Evolutionary conservation across 1,140 invertebrate genomes (phyloP).

Genomic region (Euura lappo): DNA sequence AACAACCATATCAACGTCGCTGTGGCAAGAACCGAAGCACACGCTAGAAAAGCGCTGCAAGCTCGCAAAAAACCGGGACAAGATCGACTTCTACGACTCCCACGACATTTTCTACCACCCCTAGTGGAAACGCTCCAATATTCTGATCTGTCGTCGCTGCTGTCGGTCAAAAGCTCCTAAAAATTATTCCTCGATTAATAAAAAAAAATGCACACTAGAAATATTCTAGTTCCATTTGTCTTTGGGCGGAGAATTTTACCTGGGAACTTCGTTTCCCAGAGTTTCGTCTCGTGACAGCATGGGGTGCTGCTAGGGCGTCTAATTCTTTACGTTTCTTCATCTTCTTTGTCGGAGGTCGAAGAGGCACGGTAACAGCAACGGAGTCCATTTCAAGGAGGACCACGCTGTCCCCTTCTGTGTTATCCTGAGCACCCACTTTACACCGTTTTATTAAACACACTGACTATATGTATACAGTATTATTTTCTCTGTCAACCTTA

Average conservation of each 20-base stretch:
- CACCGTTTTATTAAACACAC: background rate
- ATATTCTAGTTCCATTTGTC: constrained; percentile 18
- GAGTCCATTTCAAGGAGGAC: constrained; percentile 53
- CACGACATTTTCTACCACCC: constrained; percentile 44
- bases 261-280: constrained; percentile 57
- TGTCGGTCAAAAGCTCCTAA: constrained; percentile 61
- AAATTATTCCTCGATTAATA: constrained; percentile 14
- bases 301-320: constrained; percentile 59
- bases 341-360: constrained; percentile 60
- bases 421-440: constrained; percentile 8
- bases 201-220: constrained; percentile 8
- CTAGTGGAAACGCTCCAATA: constrained; percentile 51
- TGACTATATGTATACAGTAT: background rate
- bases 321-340: constrained; percentile 65
- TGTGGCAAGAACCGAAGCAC: constrained; percentile 69
- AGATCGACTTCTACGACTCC: constrained; percentile 37
- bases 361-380: constrained; percentile 57
- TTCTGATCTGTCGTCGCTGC: constrained; percentile 63
- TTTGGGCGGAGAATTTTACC: constrained; percentile 41
- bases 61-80: constrained; percentile 63
- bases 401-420: constrained; percentile 1
- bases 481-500: background rate
- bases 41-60: constrained; percentile 67
- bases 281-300: constrained; percentile 47
- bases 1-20: constrained; percentile 73